Evolutionary conservation across 2,888 invertebrate genomes (phyloP), one percentile per base, ranked within the genome.

Genomic region (Nomada goodeniana): DNA sequence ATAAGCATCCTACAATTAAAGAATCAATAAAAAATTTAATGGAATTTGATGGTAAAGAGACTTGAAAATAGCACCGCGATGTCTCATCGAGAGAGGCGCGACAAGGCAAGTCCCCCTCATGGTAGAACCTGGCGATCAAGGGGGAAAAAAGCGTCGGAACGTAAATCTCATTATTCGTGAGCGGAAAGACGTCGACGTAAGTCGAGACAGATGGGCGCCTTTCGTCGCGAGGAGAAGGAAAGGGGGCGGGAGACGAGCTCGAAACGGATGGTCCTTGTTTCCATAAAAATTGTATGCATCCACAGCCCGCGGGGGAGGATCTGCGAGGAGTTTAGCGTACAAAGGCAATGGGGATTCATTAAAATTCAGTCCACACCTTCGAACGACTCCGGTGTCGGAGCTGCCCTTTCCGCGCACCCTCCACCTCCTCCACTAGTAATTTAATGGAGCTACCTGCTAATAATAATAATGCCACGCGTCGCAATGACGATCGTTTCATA

Each of bases 321-420:
- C 76, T 20, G 65, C n/a, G 67, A 80, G 79, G 53, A 81, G 82
- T 83, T 88, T 84, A 81, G 80, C 57, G 86, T 73, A 85, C 90
- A 90, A 90, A 86, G 87, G 85, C 85, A 47, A 86, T 82, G 82
- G 83, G 85, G 75, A 83, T 86, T 91, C 87, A 86, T 91, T 91
- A 90, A 90, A 90, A 90, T 90, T 91, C 89, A 86, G 84, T 70
- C 77, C 84, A 72, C 89, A 83, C 83, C 80, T 76, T 67, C 78
- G 78, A 82, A 81, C 73, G 83, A 84, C 79, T 81, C 76, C 76
- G 73, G 81, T 76, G 83, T 74, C 76, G 76, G 73, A 55, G 60
- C 52, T 65, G 47, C 59, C 61, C 52, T 20, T 29, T 55, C 23
- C n/a, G 20, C 5, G 15, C 15, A 1, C 23, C 15, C n/a, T 23